Evolutionary conservation across 2,797 vertebrate species (phyloP), one percentile per base, ranked within the genome.

Genomic region (Fistularia tabacaria): DNA sequence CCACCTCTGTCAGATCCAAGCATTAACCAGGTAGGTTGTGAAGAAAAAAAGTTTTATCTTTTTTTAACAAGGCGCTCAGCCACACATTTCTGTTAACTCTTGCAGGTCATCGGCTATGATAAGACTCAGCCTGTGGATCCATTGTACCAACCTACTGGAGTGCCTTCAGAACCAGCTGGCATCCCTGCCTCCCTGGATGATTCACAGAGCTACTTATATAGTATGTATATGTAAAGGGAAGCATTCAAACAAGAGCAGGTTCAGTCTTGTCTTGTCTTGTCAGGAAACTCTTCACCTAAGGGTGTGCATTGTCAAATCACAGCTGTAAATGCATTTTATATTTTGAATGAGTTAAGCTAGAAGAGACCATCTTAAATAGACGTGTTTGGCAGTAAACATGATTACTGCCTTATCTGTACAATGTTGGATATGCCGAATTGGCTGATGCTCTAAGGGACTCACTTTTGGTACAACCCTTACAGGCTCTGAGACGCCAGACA

Each of bases 401-500:
- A 25, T 25, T 25, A 25, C 25, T 2, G 25, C 25, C 25, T 25
- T 25, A 25, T 25, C 5, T 25, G 5, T 2, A 25, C 25, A 25
- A 25, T 25, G 25, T 5, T 25, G 25, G 25, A 25, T 25, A 25
- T 25, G 25, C 25, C 25, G 5, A 25, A 25, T 25, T 25, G 25
- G 25, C 0, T 41, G 3, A 11, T 60, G 40, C 13, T 6, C 57
- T 8, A n/a, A n/a, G n/a, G n/a, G n/a, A n/a, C n/a, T n/a, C n/a
- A n/a, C n/a, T n/a, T n/a, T n/a, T n/a, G n/a, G n/a, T n/a, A 25
- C 5, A 25, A 25, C 25, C 25, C 25, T 25, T 25, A 25, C 49
- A 91, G 91, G 73, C 73, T 66, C 89, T 85, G 96, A 94, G 47
- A 88, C 89, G 36, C 94, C 94, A 38, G 96, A 98, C 83, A 88